Base-by-base conservation (phyloP, 2,113 vertebrate genomes). In the Eubucco bourcierii region DNA sequence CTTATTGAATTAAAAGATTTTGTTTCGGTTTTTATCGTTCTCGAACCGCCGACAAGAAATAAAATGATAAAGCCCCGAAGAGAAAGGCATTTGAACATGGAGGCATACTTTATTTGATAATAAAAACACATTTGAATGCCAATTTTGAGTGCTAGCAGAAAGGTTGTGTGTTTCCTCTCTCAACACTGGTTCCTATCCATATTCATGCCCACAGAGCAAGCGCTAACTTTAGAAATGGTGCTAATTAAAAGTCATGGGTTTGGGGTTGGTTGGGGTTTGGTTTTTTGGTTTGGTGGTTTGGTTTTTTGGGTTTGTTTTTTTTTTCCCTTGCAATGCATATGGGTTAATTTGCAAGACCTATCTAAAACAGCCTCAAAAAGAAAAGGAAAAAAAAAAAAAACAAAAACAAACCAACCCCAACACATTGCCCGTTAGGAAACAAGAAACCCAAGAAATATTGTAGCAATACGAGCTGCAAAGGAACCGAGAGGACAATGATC, bases 401-500 rank as follows among this genome's bases (percentile, higher is more conserved):
- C n/a, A n/a, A n/a, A n/a, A n/a, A n/a, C n/a, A n/a, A n/a, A n/a
- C n/a, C n/a, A 47, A 9, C 37, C 10, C 41, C 13, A 66, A 75
- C 92, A 87, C 96, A 84, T 96, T 98, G 98, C 98, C 98, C 98
- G 98, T 97, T 98, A 97, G 97, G 99, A 98, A 99, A 99, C 98
- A 79, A 95, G 98, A 99, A 98, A 98, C 98, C 93, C 61, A 97
- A 97, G 97, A 99, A 99, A 99, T 99, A 99, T 98, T 98, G 97
- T 98, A 98, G 99, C 98, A 99, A 98, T 96, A 97, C 24, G 98
- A 99, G 97, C 97, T 98, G 95, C 94, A 95, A 96, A 97, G 98
- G 97, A 98, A 98, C 98, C 97, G 97, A 98, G 98, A 99, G 98
- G 98, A 99, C 98, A 99, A 98, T 98, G 98, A 98, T 98, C 97